Percentiles rank a stretch among this genome's conserved stretches.
These are phyloP conservation scores for Cuniculus paca DNA, from an alignment of 2,797 vertebrate species.

Conservation along the genomic window DNA sequence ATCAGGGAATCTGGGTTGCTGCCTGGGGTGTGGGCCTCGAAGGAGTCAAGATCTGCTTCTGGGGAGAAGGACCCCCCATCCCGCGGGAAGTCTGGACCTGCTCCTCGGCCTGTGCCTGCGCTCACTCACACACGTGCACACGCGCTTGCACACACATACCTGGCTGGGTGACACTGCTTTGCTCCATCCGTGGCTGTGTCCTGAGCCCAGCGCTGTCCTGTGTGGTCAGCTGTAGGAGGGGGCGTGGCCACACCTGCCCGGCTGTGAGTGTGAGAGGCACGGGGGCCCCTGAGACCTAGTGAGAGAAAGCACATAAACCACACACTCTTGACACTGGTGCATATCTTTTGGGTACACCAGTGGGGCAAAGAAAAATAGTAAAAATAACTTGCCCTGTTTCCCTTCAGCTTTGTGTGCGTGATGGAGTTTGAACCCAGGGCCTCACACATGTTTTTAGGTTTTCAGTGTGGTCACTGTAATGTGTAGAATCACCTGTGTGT, in stretches of 20 bases:
- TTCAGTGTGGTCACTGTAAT: background rate
- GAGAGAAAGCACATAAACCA: background rate
- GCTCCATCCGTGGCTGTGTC: background rate
- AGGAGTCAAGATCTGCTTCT: background rate
- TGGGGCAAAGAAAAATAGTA: background rate
- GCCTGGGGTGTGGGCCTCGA: background rate
- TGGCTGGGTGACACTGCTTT: background rate
- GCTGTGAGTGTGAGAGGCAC: background rate
- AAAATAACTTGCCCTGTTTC: background rate
- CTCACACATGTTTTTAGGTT: background rate
- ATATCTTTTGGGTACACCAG: background rate
- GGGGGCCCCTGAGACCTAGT: background rate
- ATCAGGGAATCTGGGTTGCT: background rate
- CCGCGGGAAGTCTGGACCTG: background rate
- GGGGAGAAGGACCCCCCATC: background rate
- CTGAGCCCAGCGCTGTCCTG: background rate
- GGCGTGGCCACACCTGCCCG: background rate
- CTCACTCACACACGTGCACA: fast-evolving
- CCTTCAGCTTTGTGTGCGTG: background rate
- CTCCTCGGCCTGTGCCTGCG: background rate
- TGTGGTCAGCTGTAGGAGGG: too few relatives aligned
- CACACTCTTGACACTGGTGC: too few relatives aligned
- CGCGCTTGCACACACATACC: fast-evolving
- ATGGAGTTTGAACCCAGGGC: background rate
- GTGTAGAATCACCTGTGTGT: background rate